These are phyloP conservation scores for Danio choprae DNA, from an alignment of 2,797 vertebrate species.

Conservation along the genomic window DNA sequence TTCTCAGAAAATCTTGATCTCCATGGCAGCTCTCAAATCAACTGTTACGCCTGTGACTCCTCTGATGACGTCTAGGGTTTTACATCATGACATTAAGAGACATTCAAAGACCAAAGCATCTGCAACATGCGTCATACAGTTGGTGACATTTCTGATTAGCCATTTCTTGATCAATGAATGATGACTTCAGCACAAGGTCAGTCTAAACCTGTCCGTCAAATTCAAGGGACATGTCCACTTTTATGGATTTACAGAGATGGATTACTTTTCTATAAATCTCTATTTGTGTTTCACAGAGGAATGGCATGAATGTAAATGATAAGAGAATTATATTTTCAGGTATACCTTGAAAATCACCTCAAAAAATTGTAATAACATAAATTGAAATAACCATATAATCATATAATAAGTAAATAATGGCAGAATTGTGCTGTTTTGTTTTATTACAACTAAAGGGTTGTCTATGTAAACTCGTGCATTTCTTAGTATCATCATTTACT, in stretches of 20 bases:
- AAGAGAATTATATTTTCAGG: no score
- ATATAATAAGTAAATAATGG: no score
- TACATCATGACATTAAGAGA: constrained; percentile 8
- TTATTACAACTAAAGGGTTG: neutral
- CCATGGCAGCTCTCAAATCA: neutral
- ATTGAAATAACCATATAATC: no score
- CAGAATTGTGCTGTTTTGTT: no score
- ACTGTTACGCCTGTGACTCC: neutral
- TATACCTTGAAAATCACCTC: neutral
- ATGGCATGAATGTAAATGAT: no score
- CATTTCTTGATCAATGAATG: neutral
- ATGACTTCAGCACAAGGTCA: neutral
- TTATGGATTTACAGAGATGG: no score
- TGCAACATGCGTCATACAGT: neutral
- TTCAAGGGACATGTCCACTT: no score
- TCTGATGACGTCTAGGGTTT: neutral
- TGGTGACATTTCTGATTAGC: neutral
- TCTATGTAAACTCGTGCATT: neutral
- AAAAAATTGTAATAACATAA: neutral
- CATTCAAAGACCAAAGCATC: neutral
- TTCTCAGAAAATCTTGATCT: neutral
- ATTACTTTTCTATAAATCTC: no score
- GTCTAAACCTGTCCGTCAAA: neutral
- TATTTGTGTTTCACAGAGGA: no score
- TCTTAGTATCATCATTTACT: no score